Conservation (phyloP, 2,888 invertebrate species). For the Crematogaster levior region DNA sequence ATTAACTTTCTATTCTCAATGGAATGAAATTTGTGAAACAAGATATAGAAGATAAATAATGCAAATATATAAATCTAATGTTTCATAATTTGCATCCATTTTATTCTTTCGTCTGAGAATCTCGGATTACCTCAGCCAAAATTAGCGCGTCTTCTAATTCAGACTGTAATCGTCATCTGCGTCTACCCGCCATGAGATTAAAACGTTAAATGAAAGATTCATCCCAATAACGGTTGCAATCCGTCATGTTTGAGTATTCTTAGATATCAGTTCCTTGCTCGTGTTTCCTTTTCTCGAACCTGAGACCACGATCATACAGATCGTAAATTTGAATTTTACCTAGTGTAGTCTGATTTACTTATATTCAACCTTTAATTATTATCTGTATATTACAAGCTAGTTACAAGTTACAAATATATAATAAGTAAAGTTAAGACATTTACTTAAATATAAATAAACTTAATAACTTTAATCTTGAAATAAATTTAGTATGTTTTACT, state of each 20-base stretch:
- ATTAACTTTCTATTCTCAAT: neutral
- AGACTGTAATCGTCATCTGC: neutral
- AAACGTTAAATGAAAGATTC: conserved; percentile 37
- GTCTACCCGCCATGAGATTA: conserved; percentile 28
- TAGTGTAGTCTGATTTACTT: neutral
- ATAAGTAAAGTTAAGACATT: neutral
- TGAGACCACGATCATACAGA: neutral
- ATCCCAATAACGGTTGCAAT: neutral
- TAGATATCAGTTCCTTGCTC: neutral
- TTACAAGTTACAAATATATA: neutral
- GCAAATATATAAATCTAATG: neutral
- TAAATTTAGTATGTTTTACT: conserved; percentile 1
- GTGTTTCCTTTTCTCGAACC: no score
- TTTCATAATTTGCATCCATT: neutral
- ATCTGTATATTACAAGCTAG: neutral
- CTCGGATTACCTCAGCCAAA: conserved; percentile 22
- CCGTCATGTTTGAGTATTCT: conserved; percentile 18
- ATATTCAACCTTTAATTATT: no score
- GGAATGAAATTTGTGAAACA: neutral
- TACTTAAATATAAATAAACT: no score
- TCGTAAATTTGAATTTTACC: neutral
- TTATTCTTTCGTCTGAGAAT: neutral
- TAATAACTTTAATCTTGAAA: no score
- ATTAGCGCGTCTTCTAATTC: conserved; percentile 35
- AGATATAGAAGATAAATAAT: neutral